phyloP scores from a whole-genome alignment of 2,113 vertebrate species.

The Climacteris rufus region DNA sequence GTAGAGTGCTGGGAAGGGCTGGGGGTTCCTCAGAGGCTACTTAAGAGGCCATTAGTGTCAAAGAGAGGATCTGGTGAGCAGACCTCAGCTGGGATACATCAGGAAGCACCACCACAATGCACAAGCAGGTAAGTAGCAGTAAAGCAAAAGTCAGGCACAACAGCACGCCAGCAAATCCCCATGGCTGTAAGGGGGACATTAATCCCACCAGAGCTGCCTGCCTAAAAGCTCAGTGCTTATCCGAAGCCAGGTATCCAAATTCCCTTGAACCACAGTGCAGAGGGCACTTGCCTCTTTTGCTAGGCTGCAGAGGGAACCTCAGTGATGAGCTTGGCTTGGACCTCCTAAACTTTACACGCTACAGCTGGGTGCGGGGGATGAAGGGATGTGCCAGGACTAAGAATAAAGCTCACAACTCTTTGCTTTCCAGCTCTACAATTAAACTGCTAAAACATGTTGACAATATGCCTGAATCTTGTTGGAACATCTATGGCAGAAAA shows the following conservation, averaged over 20 bases:
- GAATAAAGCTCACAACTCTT: slow-evolving; percentile 13
- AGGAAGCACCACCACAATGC: not conserved
- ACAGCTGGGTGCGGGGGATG: not conserved
- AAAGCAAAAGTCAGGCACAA: not conserved
- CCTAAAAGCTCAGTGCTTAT: not conserved
- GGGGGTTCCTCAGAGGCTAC: not conserved
- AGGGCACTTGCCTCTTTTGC: not conserved
- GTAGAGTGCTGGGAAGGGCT: fast-evolving
- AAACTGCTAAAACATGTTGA: slow-evolving; percentile 24
- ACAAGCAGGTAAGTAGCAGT: not conserved
- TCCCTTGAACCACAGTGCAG: not conserved
- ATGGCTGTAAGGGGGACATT: not conserved
- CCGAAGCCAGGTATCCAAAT: not conserved
- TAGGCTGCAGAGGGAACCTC: not conserved
- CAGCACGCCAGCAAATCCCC: fast-evolving
- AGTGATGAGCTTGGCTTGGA: not conserved
- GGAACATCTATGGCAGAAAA: not conserved
- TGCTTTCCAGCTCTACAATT: slow-evolving; percentile 24
- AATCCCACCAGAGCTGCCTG: not conserved
- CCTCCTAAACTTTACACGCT: not conserved
- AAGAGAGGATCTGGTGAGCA: not conserved
- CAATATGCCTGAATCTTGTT: slow-evolving; percentile 32
- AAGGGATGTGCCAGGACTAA: not conserved
- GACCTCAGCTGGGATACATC: not conserved
- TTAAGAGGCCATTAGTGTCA: not conserved